phyloP scores from a whole-genome alignment of 2,797 vertebrate species.

The Alosa sapidissima region DNA sequence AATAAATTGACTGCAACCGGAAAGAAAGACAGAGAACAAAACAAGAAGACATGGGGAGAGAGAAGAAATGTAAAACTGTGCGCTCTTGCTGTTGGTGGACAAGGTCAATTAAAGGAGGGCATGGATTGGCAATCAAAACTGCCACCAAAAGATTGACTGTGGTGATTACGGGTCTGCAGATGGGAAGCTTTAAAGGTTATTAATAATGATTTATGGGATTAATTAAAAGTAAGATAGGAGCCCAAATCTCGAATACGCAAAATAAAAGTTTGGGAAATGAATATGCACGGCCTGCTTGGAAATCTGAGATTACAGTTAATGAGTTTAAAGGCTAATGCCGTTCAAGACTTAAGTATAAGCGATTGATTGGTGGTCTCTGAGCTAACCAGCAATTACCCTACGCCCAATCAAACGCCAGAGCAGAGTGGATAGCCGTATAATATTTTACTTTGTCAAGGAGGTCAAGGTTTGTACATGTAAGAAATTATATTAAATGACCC shows the following conservation, averaged over 20 bases:
- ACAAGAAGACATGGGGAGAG: background rate
- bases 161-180: conserved; percentile 79
- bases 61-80: conserved; percentile 69
- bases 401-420: conserved; percentile 33
- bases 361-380: background rate
- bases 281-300: conserved; percentile 59
- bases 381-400: conserved; percentile 31
- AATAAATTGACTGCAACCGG: conserved; percentile 63
- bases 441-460: conserved; percentile 12
- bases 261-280: conserved; percentile 67
- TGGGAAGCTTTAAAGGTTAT: conserved; percentile 80
- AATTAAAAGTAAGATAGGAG: conserved; percentile 76
- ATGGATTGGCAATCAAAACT: conserved; percentile 81
- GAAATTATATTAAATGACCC: conserved; percentile 16
- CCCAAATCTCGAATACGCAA: conserved; percentile 71
- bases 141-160: conserved; percentile 80
- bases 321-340: conserved; percentile 33
- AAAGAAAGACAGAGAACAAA: background rate
- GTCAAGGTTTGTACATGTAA: background rate
- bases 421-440: background rate
- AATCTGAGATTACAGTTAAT: conserved; percentile 56
- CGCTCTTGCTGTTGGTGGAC: conserved; percentile 72
- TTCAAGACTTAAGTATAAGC: background rate
- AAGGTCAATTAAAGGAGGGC: conserved; percentile 82
- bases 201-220: conserved; percentile 85